Evolutionary conservation across 2,888 invertebrate species (phyloP), one percentile per base, ranked within the genome.

Genomic region (Acanthosepion pharaonis): DNA sequence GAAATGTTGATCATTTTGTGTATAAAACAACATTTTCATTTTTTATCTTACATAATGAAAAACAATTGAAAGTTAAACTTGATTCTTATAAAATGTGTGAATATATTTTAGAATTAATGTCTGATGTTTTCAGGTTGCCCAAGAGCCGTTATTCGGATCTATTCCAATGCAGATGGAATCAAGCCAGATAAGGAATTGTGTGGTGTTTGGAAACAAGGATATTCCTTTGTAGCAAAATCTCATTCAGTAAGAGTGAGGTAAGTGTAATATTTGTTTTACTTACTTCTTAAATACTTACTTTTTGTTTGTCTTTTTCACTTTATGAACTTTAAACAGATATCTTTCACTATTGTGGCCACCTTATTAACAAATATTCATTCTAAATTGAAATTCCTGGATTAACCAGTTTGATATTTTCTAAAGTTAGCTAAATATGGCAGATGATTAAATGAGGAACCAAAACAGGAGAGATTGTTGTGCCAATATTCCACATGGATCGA

Each of bases 101-200:
- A 42, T 42, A 42, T 42, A 42, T 42, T 42, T 42, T 42, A 42
- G 42, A 42, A 42, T 42, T 2, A 42, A 42, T n/a, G 4, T 59
- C 20, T 59, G n/a, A n/a, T 78, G 4, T 28, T 92, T 42, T 51
- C 49, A 94, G 97, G 97, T 11, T 97, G 97, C 95, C 96, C 96
- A 64, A 96, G 96, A 94, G 97, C 97, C 48, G 97, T 97, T 18
- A 94, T 97, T 49, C 96, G 96, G 92, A 95, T 97, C 49, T 96
- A 97, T 95, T 95, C 96, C 18, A 95, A 95, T 64, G 94, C 95
- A 94, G 92, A 95, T 91, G 92, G 94, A 18, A 49, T 95, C 78
- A 55, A 94, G 92, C 96, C 96, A 28, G 94, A 95, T 4, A 94
- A 96, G 64, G 96, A 97, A 94, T 94, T 97, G 25, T 97, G 97